Evolutionary conservation across 1,140 invertebrate species (phyloP).

Genomic region (Tachypleus tridentatus): DNA sequence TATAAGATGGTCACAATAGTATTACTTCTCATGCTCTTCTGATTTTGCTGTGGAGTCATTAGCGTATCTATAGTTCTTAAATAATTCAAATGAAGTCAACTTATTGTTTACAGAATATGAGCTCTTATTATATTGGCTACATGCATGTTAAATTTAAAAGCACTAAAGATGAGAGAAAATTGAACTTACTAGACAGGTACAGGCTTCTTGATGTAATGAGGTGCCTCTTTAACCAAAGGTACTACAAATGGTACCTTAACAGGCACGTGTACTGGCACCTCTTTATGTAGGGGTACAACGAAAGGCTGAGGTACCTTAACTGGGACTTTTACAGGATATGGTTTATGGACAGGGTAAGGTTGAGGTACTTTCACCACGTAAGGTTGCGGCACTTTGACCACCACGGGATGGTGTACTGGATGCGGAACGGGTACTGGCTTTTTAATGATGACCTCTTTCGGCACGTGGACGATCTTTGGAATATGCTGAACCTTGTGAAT

Average conservation of each 20-base stretch:
- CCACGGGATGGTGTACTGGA: conserved; percentile 22
- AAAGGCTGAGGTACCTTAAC: conserved; percentile 20
- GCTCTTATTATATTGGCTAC: no score
- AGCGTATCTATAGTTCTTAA: no score
- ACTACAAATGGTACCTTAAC: conserved; percentile 14
- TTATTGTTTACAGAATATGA: no score
- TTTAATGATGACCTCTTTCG: conserved; percentile 25
- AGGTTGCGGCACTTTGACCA: conserved; percentile 22
- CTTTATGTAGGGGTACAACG: conserved; percentile 15
- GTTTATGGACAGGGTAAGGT: conserved; percentile 25
- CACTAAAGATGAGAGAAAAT: not conserved
- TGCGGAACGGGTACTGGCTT: conserved; percentile 29
- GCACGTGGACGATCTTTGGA: conserved; percentile 15
- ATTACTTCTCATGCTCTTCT: no score
- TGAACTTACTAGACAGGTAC: conserved; percentile 18
- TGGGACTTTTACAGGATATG: conserved; percentile 27
- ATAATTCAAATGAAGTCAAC: no score
- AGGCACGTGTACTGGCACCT: conserved; percentile 15
- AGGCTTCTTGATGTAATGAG: conserved; percentile 18
- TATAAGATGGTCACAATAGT: no score
- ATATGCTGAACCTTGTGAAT: not conserved
- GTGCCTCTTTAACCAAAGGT: conserved; percentile 16
- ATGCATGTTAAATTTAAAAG: no score
- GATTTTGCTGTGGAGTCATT: no score
- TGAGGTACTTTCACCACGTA: conserved; percentile 24